Percentiles rank a stretch among this genome's conserved stretches.
These are phyloP conservation scores for Drosophila ananassae DNA, from an alignment of 1,140 invertebrate genomes.

Conservation along the genomic window DNA sequence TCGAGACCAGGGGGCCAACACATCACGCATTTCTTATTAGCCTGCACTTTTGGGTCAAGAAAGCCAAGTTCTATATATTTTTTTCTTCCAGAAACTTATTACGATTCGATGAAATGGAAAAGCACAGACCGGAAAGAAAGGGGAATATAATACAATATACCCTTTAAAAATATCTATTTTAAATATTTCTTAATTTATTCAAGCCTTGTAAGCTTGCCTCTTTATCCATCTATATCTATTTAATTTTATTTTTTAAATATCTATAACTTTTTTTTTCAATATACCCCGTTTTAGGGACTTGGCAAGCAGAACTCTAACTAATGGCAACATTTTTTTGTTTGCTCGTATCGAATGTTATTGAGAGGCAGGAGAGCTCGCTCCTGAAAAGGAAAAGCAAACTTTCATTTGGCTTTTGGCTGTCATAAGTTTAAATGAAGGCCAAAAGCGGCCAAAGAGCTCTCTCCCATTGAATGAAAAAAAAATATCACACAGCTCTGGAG, in stretches of 20 bases:
- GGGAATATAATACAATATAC: background rate
- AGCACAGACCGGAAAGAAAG: slow-evolving; percentile 12
- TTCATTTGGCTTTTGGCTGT: slow-evolving; percentile 66
- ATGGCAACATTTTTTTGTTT: slow-evolving; percentile 62
- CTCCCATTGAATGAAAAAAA: slow-evolving; percentile 46
- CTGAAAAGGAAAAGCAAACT: slow-evolving; percentile 37
- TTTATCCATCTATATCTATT: background rate
- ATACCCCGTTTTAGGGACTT: background rate
- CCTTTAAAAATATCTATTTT: background rate
- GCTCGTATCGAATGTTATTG: slow-evolving; percentile 58
- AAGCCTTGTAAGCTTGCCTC: background rate
- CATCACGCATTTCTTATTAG: slow-evolving; percentile 78
- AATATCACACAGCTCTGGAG: slow-evolving; percentile 31
- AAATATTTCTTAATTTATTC: too few species aligned
- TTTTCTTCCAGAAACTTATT: slow-evolving; percentile 53
- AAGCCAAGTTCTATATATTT: background rate
- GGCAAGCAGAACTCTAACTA: slow-evolving; percentile 51
- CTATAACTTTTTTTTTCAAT: background rate
- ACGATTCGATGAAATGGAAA: slow-evolving; percentile 16
- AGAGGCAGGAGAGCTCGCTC: slow-evolving; percentile 4
- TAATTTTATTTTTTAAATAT: background rate
- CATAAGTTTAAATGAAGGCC: slow-evolving; percentile 65
- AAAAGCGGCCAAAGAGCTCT: slow-evolving; percentile 9
- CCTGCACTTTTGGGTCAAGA: slow-evolving; percentile 21
- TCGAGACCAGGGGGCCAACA: slow-evolving; percentile 30